Conservation (phyloP, 2,113 vertebrate genomes). For the Channa maculata region DNA sequence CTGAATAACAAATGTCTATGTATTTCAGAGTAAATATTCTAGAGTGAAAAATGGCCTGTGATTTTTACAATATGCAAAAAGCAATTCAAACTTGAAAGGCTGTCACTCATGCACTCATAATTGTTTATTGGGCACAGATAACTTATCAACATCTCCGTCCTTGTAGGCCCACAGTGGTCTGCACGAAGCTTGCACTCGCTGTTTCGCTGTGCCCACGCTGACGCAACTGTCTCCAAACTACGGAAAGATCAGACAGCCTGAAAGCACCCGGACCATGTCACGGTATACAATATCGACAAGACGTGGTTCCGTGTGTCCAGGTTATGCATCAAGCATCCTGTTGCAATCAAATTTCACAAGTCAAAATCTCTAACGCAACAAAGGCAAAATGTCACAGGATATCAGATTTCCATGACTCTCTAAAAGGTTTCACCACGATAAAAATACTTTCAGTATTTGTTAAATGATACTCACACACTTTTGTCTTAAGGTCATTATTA, state of each 20-base stretch:
- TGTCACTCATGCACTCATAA: slow-evolving; percentile 54
- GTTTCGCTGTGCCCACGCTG: slow-evolving; percentile 17
- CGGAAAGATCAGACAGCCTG: slow-evolving; percentile 17
- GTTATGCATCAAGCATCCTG: background rate
- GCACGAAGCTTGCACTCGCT: background rate
- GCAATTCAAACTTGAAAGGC: slow-evolving; percentile 4
- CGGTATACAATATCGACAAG: slow-evolving; percentile 6
- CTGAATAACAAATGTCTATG: no score
- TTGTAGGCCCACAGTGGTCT: slow-evolving; percentile 27
- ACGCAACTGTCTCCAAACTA: slow-evolving; percentile 18
- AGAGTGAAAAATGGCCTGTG: no score
- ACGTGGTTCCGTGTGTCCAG: background rate
- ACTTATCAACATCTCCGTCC: slow-evolving; percentile 36
- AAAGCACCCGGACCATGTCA: slow-evolving; percentile 13
- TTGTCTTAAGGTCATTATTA: no score
- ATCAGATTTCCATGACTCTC: slow-evolving; percentile 8
- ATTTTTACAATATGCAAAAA: no score
- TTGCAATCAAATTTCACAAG: no score
- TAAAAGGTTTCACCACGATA: background rate
- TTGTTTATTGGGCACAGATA: slow-evolving; percentile 46
- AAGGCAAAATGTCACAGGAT: background rate
- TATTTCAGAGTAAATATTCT: no score
- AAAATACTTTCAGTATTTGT: no score
- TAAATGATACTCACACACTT: no score
- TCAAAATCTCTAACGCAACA: no score